Base-by-base conservation (phyloP, 1,140 invertebrate genomes). In the Drosophila nigrodunni region DNA sequence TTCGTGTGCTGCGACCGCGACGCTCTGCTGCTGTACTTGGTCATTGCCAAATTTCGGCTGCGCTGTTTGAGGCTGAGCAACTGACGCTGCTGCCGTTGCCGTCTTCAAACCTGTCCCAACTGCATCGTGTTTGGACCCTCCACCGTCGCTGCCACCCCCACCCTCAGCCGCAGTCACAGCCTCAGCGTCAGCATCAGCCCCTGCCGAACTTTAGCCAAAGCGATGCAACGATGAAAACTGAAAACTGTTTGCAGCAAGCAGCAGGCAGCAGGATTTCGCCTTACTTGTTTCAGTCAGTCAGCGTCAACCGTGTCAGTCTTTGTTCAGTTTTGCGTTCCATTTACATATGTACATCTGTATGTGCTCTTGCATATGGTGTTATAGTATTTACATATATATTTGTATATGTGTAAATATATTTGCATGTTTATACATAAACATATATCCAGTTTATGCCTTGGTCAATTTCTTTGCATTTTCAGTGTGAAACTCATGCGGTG, bases 401-500 rank as follows among this genome's bases (percentile, higher is more conserved):
- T 11, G 35, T 35, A 74, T 61, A 13, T 49, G 18, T 50, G 35
- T 34, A 55, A 18, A 15, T 65, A 55, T 72, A 37, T 66, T 52
- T 61, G 9, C 30, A 52, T 15, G 46, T 54, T 39, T n/a, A 34
- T 72, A 49, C 43, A 50, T n/a, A 34, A 72, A 49, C 43, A 47
- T 67, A 59, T 75, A 73, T 78, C 66, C 49, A 70, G 59, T 78
- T 78, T 74, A 67, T 66, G 73, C 73, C 73, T 74, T 77, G 83
- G 83, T 88, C 70, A 89, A 89, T 85, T 77, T 87, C 70, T 65
- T 83, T 80, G 67, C 86, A 83, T 83, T 89, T 88, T 55, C 77
- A 88, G 83, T 89, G 85, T 73, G 85, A 89, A 88, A 83, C 80
- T 88, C 83, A 88, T 89, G 83, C 80, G 67, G 85, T 83, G 77